phyloP scores from a whole-genome alignment of 2,888 invertebrate genomes.

The Eupithecia pulchellata region DNA sequence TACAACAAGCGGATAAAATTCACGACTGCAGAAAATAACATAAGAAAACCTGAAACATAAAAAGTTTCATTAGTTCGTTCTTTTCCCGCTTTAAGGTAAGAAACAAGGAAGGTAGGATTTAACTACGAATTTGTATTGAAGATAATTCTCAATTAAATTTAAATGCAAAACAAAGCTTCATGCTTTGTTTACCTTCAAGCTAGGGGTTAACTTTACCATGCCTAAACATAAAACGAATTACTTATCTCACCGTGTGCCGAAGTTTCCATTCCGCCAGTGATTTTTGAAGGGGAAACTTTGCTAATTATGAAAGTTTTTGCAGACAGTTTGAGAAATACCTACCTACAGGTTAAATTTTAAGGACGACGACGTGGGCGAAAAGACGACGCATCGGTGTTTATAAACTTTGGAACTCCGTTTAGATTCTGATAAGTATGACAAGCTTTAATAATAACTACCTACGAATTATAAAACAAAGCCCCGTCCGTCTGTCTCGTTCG shows the following conservation, averaged over 20 bases:
- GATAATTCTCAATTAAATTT: not conserved
- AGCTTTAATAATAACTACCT: not conserved
- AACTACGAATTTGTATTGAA: too few relatives aligned
- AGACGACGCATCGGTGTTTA: conserved; percentile 33
- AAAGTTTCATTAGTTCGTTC: too few relatives aligned
- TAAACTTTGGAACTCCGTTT: conserved; percentile 22
- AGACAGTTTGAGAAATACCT: conserved; percentile 34
- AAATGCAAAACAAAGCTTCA: not conserved
- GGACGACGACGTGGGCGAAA: conserved; percentile 31
- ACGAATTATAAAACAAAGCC: not conserved
- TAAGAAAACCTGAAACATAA: not conserved
- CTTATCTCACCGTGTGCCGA: conserved; percentile 4
- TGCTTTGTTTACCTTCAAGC: not conserved
- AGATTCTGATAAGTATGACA: conserved; percentile 6
- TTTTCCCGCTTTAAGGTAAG: too few relatives aligned
- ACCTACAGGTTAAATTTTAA: conserved; percentile 34
- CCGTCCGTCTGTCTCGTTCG: not conserved
- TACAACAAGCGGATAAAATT: not conserved
- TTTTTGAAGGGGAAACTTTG: conserved; percentile 35
- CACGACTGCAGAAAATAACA: not conserved
- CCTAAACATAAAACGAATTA: conserved; percentile 4
- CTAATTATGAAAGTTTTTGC: conserved; percentile 37
- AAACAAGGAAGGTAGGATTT: too few relatives aligned
- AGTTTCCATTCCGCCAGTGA: conserved; percentile 20
- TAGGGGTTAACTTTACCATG: not conserved